Evolutionary conservation across 2,888 invertebrate species (phyloP).

Genomic region (Sialis fuliginosa): DNA sequence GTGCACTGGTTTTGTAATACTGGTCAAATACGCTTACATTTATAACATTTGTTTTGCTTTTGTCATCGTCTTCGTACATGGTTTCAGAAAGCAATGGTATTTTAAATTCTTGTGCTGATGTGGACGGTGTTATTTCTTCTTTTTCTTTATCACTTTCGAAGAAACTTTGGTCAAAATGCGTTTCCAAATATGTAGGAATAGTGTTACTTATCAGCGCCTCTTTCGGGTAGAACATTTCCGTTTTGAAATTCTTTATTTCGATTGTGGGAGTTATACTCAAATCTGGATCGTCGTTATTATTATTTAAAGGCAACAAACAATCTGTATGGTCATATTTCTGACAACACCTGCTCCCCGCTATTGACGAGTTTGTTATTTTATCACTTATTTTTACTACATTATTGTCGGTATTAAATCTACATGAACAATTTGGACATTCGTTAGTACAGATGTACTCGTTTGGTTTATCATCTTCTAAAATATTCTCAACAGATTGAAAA

Average conservation of each 20-base stretch:
- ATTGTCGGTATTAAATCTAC: slow-evolving; percentile 9
- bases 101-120: neutral
- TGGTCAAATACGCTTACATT: too few relatives aligned
- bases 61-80: neutral
- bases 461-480: slow-evolving; percentile 21
- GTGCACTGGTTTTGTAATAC: neutral
- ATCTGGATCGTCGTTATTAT: slow-evolving; percentile 10
- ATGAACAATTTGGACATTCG: slow-evolving; percentile 21
- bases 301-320: slow-evolving; percentile 10
- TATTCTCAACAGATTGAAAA: slow-evolving; percentile 36
- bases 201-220: too few relatives aligned
- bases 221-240: neutral
- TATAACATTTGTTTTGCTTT: neutral
- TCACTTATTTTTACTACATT: neutral
- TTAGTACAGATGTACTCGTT: slow-evolving; percentile 19
- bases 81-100: neutral
- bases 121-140: neutral
- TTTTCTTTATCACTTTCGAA: neutral
- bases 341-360: slow-evolving; percentile 15
- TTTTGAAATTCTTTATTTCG: slow-evolving; percentile 1
- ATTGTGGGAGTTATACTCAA: slow-evolving; percentile 11
- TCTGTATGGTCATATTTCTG: slow-evolving; percentile 16
- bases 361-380: slow-evolving; percentile 1
- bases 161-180: slow-evolving; percentile 20
- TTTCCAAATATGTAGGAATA: slow-evolving; percentile 21